Evolutionary conservation across 2,888 invertebrate genomes (phyloP).

Genomic region (Leistus spinibarbis): DNA sequence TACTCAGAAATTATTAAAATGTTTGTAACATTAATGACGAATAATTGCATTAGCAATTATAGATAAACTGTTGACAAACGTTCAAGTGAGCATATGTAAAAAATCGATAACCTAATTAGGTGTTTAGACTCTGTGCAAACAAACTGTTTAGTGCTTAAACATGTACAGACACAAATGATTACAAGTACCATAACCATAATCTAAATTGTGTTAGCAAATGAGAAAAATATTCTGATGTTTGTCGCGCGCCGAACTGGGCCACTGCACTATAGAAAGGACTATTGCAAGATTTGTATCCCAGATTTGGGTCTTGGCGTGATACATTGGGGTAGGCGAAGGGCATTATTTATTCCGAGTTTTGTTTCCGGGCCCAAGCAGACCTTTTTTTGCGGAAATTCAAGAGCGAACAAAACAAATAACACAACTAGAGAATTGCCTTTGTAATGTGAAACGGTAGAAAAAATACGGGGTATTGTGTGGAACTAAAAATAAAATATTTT

Average conservation of each 20-base stretch:
- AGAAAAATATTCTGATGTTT: not conserved
- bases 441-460: not conserved
- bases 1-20: not conserved
- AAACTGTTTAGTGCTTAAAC: not conserved
- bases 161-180: not conserved
- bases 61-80: conserved; percentile 22
- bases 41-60: not conserved
- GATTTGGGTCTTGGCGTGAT: not conserved
- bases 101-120: conserved; percentile 24
- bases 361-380: not conserved
- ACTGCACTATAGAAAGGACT: not conserved
- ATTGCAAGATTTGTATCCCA: not conserved
- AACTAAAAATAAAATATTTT: not conserved
- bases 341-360: conserved; percentile 1
- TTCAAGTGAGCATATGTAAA: not conserved
- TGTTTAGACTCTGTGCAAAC: not conserved
- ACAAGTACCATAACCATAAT: not conserved
- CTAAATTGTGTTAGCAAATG: not conserved
- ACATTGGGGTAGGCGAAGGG: not conserved
- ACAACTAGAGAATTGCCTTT: not conserved
- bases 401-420: not conserved
- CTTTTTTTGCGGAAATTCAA: not conserved
- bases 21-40: not conserved
- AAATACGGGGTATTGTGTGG: not conserved
- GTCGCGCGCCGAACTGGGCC: not conserved